A percentile compares a stretch with the other conserved stretches of the same genome.
Conservation (phyloP, 2,797 vertebrate species). For the Chloroceryle amazona region DNA sequence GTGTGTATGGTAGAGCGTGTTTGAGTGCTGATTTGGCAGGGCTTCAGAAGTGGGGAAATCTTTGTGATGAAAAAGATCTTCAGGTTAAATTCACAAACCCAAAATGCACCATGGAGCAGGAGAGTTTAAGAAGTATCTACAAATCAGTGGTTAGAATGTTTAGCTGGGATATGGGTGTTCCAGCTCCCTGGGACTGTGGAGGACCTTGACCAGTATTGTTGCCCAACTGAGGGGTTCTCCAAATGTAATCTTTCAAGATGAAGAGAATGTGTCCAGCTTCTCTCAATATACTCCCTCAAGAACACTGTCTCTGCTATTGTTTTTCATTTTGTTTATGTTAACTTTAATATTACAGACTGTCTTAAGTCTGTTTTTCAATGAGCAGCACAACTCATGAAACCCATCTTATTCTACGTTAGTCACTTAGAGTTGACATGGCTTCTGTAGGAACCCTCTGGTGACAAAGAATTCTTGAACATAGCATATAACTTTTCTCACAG, state of each 20-base stretch:
- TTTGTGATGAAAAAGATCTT: not conserved
- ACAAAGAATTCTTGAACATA: not conserved
- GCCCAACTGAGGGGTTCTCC: not conserved
- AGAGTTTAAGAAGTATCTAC: not conserved
- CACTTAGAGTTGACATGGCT: not conserved
- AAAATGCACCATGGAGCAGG: not conserved
- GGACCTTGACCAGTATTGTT: not conserved
- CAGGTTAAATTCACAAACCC: not conserved
- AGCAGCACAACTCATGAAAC: not conserved
- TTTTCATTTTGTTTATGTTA: not conserved
- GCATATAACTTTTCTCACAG: not conserved
- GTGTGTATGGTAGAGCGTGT: not conserved
- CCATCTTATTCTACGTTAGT: not conserved
- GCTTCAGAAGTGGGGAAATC: constrained; percentile 35
- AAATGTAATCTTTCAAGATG: not conserved
- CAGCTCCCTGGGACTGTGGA: not conserved
- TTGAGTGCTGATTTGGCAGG: constrained; percentile 5
- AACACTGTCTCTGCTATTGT: not conserved
- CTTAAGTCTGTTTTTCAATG: not conserved
- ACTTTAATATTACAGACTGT: not conserved
- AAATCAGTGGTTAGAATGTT: not conserved
- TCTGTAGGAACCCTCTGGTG: not conserved
- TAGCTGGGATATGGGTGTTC: not conserved
- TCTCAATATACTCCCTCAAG: not conserved
- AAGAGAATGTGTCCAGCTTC: not conserved